A percentile compares a stretch with the other conserved stretches of the same genome.
Evolutionary conservation across 2,113 vertebrate species (phyloP).

Genomic region (Eonycteris spelaea): DNA sequence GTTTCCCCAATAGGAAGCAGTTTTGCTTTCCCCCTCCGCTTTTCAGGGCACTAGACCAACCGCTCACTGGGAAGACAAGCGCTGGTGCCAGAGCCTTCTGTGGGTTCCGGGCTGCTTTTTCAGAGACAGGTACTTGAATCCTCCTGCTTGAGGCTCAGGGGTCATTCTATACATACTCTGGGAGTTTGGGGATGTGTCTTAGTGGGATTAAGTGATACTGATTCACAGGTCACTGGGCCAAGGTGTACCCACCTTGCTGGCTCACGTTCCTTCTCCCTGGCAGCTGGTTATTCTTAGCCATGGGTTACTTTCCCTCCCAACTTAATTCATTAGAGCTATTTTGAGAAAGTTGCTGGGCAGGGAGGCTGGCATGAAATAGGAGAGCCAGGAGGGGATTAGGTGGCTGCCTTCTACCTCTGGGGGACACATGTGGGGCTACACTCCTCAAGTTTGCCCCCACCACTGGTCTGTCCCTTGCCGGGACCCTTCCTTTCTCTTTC

Average conservation of each 20-base stretch:
- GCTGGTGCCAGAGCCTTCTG: slow-evolving; percentile 37
- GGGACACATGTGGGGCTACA: accelerated
- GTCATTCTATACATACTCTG: not conserved
- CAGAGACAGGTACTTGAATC: slow-evolving; percentile 55
- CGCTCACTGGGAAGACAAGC: slow-evolving; percentile 52
- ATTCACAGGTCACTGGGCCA: not conserved
- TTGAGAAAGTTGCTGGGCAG: not conserved
- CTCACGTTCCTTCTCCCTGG: not conserved
- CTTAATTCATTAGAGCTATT: not conserved
- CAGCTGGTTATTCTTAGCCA: not conserved
- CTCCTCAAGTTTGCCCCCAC: not conserved
- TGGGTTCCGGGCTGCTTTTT: not conserved
- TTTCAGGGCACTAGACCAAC: not conserved
- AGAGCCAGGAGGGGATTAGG: not conserved
- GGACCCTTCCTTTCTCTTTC: too few relatives aligned
- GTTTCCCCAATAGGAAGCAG: slow-evolving; percentile 62
- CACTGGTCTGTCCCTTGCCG: accelerated
- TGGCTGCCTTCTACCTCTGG: not conserved
- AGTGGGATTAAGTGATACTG: not conserved
- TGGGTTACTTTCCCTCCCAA: not conserved
- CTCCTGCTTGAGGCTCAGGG: not conserved
- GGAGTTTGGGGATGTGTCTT: not conserved
- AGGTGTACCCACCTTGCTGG: not conserved
- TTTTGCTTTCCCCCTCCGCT: slow-evolving; percentile 13
- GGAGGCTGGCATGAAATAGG: not conserved